Percentiles rank a stretch among this genome's conserved stretches.
Conservation (phyloP, 2,888 invertebrate species). For the Clivina fossor region DNA sequence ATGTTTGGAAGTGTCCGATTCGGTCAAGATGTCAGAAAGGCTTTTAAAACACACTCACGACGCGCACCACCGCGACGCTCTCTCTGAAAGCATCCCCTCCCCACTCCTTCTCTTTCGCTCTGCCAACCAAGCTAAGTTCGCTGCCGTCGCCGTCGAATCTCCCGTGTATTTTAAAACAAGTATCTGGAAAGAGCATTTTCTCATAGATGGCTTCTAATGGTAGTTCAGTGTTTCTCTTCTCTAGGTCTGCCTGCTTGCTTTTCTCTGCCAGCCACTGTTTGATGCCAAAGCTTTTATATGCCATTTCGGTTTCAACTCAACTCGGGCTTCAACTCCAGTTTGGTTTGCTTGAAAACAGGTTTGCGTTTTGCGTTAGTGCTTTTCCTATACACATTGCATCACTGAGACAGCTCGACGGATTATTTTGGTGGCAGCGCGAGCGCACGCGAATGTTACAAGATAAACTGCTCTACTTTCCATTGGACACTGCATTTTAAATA, state of each 20-base stretch:
- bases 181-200: constrained; percentile 48
- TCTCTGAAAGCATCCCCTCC: constrained; percentile 37
- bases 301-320: constrained; percentile 34
- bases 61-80: too few relatives aligned
- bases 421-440: too few relatives aligned
- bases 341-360: not conserved
- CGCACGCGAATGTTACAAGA: too few relatives aligned
- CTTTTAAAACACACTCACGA: constrained; percentile 55
- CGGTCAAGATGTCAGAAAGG: constrained; percentile 58
- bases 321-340: too few relatives aligned
- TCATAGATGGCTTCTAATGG: constrained; percentile 48
- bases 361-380: too few relatives aligned
- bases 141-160: constrained; percentile 40
- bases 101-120: not conserved
- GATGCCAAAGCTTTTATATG: constrained; percentile 44
- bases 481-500: too few relatives aligned
- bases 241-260: too few relatives aligned
- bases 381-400: too few relatives aligned
- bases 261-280: too few relatives aligned
- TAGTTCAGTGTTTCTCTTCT: constrained; percentile 48
- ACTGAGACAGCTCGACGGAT: too few relatives aligned
- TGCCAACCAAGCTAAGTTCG: constrained; percentile 5
- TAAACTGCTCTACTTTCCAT: too few relatives aligned
- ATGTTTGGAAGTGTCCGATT: constrained; percentile 55
- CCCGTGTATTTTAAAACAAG: constrained; percentile 49